phyloP scores from a whole-genome alignment of 2,888 invertebrate genomes.

The Epistrophella euchroma region DNA sequence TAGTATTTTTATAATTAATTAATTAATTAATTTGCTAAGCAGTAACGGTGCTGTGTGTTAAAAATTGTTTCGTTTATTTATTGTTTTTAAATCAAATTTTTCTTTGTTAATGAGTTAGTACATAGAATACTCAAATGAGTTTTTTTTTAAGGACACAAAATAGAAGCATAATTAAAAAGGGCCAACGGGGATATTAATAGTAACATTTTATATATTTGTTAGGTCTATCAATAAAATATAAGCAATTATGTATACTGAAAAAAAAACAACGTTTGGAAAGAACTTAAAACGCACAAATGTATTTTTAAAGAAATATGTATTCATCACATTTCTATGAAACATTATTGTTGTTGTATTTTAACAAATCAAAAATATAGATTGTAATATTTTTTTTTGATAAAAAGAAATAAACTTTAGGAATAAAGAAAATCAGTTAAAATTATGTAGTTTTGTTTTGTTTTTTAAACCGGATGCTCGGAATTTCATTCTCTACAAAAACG shows the following conservation, averaged over 20 bases:
- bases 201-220: neutral
- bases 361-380: no score
- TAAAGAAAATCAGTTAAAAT: neutral
- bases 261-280: neutral
- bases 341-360: neutral
- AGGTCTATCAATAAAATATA: constrained; percentile 5
- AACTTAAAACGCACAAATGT: neutral
- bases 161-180: constrained; percentile 24
- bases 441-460: no score
- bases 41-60: constrained; percentile 55
- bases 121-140: constrained; percentile 10
- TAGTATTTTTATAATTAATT: neutral
- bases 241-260: neutral
- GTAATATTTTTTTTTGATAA: no score
- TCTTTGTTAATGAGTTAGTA: constrained; percentile 21
- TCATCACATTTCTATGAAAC: neutral
- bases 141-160: constrained; percentile 18
- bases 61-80: constrained; percentile 57
- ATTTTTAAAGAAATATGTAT: neutral
- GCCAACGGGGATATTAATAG: constrained; percentile 37
- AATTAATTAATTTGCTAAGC: constrained; percentile 11
- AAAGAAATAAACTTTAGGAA: no score
- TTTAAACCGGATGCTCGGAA: no score
- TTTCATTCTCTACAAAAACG: no score
- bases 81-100: constrained; percentile 16